Evolutionary conservation across 35 echinoderm and acorn worm genomes (phyloP).

Genomic region (Heliocidaris erythrogramma): DNA sequence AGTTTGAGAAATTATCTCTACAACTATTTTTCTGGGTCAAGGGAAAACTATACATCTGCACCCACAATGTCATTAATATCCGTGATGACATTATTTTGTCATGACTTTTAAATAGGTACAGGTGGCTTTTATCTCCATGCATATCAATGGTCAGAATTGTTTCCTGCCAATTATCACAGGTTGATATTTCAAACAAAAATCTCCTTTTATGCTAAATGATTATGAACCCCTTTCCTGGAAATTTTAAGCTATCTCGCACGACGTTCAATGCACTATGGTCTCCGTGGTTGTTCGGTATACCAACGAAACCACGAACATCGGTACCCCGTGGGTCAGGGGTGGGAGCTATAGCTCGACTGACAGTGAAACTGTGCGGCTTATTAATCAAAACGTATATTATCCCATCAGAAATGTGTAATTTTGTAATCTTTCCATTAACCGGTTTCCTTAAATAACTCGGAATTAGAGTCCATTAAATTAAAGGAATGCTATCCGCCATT

Average conservation of each 20-base stretch:
- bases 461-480: background rate
- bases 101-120: background rate
- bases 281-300: background rate
- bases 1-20: too few relatives aligned
- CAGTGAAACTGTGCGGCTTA: slow-evolving; percentile 8
- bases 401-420: slow-evolving; percentile 2
- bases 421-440: background rate
- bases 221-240: background rate
- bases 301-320: background rate
- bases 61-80: background rate
- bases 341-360: background rate
- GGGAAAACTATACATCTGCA: too few relatives aligned
- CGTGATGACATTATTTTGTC: background rate
- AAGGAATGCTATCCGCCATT: background rate
- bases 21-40: too few relatives aligned
- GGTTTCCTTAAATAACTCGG: background rate
- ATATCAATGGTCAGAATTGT: background rate
- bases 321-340: background rate
- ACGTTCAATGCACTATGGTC: background rate
- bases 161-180: background rate
- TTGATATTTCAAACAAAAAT: background rate
- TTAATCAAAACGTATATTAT: slow-evolving; percentile 14
- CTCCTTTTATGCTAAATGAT: background rate
- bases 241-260: background rate
- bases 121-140: background rate